Evolutionary conservation across 2,888 invertebrate genomes (phyloP).

Genomic region (Spodoptera littoralis): DNA sequence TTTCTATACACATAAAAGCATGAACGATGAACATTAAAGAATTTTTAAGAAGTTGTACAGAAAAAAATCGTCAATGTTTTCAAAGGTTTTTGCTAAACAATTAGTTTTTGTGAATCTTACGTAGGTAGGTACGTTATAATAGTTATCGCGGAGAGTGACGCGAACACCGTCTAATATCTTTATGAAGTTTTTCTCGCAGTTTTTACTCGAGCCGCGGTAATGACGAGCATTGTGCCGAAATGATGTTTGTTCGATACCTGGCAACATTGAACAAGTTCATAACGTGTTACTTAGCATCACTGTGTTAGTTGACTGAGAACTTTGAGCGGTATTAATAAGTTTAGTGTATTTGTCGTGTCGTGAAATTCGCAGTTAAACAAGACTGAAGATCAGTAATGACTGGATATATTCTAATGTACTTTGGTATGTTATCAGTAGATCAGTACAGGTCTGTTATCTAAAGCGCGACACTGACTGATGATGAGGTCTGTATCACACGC

Average conservation of each 20-base stretch:
- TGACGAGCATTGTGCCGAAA: conserved; percentile 17
- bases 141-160: conserved; percentile 1
- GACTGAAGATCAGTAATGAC: neutral
- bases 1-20: no score
- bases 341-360: no score
- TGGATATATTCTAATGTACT: neutral
- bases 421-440: conserved; percentile 7
- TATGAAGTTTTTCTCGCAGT: conserved; percentile 16
- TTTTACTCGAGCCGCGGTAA: conserved; percentile 15
- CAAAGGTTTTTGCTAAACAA: no score
- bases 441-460: conserved; percentile 1
- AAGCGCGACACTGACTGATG: conserved; percentile 6
- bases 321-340: neutral
- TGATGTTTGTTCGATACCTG: conserved; percentile 18
- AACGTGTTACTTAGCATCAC: conserved; percentile 6
- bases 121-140: neutral
- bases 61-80: no score
- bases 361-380: no score
- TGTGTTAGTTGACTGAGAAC: neutral
- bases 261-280: conserved; percentile 7
- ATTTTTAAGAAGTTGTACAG: no score
- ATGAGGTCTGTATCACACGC: neutral
- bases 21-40: no score
- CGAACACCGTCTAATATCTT: conserved; percentile 29
- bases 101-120: conserved; percentile 4